Evolutionary conservation across 2,113 vertebrate genomes (phyloP).

Genomic region (Ariopsis seemanni): DNA sequence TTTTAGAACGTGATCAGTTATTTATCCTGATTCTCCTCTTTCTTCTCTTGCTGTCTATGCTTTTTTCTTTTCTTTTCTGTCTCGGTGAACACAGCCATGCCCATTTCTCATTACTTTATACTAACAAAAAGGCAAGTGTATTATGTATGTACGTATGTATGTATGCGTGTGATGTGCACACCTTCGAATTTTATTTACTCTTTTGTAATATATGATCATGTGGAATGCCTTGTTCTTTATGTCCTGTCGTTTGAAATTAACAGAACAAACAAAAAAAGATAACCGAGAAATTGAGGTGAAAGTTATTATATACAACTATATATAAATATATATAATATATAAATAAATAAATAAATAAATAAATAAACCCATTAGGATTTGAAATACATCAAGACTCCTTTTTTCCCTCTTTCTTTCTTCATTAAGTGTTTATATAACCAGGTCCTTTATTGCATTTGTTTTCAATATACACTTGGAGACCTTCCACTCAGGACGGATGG

Average conservation of each 20-base stretch:
- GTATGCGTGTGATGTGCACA: constrained; percentile 55
- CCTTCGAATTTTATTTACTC: constrained; percentile 66
- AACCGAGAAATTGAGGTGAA: constrained; percentile 75
- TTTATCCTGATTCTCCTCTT: constrained; percentile 31
- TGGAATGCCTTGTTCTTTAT: constrained; percentile 80
- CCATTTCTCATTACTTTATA: constrained; percentile 57
- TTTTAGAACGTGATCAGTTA: constrained; percentile 58
- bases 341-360: constrained; percentile 72
- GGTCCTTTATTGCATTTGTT: background rate
- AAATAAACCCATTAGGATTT: constrained; percentile 83
- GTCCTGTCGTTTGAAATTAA: constrained; percentile 76
- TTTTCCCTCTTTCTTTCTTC: constrained; percentile 40
- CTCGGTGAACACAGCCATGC: constrained; percentile 50
- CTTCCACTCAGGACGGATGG: background rate
- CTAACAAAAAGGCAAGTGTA: constrained; percentile 61
- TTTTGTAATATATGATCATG: constrained; percentile 79
- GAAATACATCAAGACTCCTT: constrained; percentile 65
- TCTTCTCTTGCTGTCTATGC: constrained; percentile 54
- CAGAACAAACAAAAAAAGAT: constrained; percentile 74
- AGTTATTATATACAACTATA: constrained; percentile 72
- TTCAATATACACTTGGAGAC: background rate
- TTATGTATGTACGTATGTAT: constrained; percentile 54
- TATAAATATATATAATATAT: constrained; percentile 73
- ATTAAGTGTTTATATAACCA: background rate
- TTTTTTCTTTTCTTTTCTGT: constrained; percentile 57